Evolutionary conservation across 2,888 invertebrate genomes (phyloP).

Genomic region (Sympetrum striolatum): DNA sequence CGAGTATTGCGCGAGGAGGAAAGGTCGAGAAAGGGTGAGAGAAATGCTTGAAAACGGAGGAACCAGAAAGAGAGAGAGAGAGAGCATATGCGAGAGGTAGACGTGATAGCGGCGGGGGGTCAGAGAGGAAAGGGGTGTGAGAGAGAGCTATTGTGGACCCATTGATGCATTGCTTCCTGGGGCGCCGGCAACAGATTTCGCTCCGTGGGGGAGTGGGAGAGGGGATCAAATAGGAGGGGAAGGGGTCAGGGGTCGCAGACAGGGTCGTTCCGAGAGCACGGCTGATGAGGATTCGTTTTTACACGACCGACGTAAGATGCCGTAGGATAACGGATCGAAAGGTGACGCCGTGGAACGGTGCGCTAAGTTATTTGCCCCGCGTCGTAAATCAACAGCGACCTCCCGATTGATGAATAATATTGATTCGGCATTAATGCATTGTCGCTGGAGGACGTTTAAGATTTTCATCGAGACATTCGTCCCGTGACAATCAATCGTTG

Average conservation of each 20-base stretch:
- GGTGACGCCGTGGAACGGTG: background rate
- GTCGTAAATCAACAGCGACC: background rate
- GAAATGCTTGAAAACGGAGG: background rate
- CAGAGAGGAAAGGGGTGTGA: background rate
- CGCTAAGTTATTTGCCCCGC: background rate
- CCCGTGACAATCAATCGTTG: background rate
- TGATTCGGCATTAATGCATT: background rate
- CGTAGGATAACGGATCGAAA: background rate
- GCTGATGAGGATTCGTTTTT: background rate
- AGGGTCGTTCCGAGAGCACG: background rate
- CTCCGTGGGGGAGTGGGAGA: background rate
- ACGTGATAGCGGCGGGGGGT: background rate
- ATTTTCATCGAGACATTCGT: background rate
- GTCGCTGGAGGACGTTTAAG: background rate
- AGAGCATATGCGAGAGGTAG: background rate
- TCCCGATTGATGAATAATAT: background rate
- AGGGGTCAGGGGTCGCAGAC: background rate
- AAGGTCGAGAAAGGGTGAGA: background rate
- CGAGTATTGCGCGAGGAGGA: background rate
- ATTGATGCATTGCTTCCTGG: constrained; percentile 17
- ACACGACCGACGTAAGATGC: background rate
- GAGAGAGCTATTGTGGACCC: constrained; percentile 2
- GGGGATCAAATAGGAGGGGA: background rate
- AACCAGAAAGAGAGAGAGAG: background rate
- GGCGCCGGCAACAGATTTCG: constrained; percentile 5